Percentiles rank a stretch among this genome's conserved stretches.
These are phyloP conservation scores for Scaptomyza pallida DNA, from an alignment of 1,140 invertebrate genomes.

Conservation along the genomic window DNA sequence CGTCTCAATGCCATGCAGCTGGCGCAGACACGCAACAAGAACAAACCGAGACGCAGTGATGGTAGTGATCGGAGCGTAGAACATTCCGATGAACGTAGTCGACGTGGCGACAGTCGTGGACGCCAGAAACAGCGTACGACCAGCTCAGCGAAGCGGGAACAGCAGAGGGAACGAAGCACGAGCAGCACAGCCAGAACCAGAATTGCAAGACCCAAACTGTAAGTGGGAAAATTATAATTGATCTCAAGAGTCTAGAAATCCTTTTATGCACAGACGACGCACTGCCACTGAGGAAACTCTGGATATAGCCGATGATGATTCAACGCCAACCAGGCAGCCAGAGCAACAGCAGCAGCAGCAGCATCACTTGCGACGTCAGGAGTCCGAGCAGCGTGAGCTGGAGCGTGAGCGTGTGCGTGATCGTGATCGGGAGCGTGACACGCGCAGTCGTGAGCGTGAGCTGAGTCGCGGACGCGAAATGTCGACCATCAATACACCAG, in stretches of 20 bases:
- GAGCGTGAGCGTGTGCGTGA: conserved; percentile 51
- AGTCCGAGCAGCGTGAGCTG: conserved; percentile 49
- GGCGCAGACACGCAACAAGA: conserved; percentile 55
- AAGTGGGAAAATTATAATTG: conserved; percentile 29
- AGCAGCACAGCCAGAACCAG: conserved; percentile 60
- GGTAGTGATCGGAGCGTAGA: conserved; percentile 41
- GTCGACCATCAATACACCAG: conserved; percentile 54
- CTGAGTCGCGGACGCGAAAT: conserved; percentile 63
- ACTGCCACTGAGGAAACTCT: conserved; percentile 78
- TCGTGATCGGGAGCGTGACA: conserved; percentile 56
- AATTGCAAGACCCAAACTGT: conserved; percentile 62
- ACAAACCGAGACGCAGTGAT: conserved; percentile 40
- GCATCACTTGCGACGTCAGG: conserved; percentile 36
- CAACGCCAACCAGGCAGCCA: conserved; percentile 52
- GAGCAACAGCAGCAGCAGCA: conserved; percentile 45
- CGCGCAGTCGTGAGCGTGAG: conserved; percentile 68
- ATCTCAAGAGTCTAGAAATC: too few relatives aligned
- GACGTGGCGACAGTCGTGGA: conserved; percentile 35
- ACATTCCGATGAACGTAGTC: conserved; percentile 19
- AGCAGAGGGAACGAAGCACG: conserved; percentile 65
- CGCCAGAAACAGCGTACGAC: conserved; percentile 53
- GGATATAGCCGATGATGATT: conserved; percentile 69
- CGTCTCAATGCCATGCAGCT: conserved; percentile 66
- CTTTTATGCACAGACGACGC: conserved; percentile 64
- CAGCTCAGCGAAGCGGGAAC: conserved; percentile 55